Evolutionary conservation across 2,888 invertebrate species (phyloP), one percentile per base, ranked within the genome.

Genomic region (Agrilus biguttatus): DNA sequence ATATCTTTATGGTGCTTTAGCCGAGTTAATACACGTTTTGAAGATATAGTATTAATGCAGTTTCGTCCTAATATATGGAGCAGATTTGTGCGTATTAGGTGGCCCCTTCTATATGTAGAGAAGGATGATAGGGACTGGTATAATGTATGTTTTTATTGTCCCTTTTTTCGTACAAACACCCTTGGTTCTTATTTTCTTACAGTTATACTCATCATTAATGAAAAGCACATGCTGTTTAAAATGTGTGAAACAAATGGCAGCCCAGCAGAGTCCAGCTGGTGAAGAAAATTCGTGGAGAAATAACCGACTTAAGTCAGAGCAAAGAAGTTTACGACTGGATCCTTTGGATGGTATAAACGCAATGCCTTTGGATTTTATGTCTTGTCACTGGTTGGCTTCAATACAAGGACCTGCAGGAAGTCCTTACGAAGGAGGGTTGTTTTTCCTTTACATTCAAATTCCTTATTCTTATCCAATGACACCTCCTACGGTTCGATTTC

Each of bases 321-420:
- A 88, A 17, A 55, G 66, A 71, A 75, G 76, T 63, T 60, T 83
- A 53, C 72, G 78, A 50, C 76, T 74, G 47, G 88, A 89, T 60
- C 88, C 88, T 3, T 85, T 87, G 0, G 88, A 89, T 58, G 89
- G 89, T 2, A 88, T 90, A 44, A 78, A 83, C 56, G 89, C 88
- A 2, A 75, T 77, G 12, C 88, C 89, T 0, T 66, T 90, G 39
- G 89, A 90, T 67, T 70, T 75, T 47, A 75, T 79, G 65, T 83
- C 81, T 56, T 86, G 83, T 58, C 90, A 92, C 65, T 95, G 93
- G 93, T 90, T 92, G 67, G 93, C 93, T 2, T 83, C 85, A 42
- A 87, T 95, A 55, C 80, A 84, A 19, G 95, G 93, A 0, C 93
- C 95, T 8, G 80, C 80, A 28, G 90, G 89, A 32, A 91, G 90